Evolutionary conservation across 2,113 vertebrate species (phyloP).

Genomic region (Periophthalmodon schlosseri): DNA sequence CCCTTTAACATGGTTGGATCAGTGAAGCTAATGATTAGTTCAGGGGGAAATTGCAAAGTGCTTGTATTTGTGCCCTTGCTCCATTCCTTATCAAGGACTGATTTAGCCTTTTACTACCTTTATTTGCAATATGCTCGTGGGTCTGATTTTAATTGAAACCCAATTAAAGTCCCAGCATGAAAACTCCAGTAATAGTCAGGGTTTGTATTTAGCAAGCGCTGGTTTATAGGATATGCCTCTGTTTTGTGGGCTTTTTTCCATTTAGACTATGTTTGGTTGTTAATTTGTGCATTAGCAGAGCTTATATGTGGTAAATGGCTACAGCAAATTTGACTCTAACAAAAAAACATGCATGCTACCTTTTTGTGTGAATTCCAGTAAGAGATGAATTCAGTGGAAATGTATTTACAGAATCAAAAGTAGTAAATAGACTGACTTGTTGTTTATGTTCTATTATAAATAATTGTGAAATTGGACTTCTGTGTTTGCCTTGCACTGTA

Average conservation of each 20-base stretch:
- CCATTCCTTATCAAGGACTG: slow-evolving; percentile 29
- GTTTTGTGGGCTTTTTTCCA: slow-evolving; percentile 19
- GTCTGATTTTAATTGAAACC: slow-evolving; percentile 55
- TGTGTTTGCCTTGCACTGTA: slow-evolving; percentile 27
- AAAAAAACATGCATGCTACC: background rate
- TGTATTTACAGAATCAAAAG: background rate
- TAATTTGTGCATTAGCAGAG: slow-evolving; percentile 15
- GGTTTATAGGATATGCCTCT: slow-evolving; percentile 40
- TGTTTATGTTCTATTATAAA: background rate
- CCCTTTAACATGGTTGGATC: slow-evolving; percentile 9
- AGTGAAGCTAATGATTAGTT: slow-evolving; percentile 21
- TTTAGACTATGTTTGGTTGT: slow-evolving; percentile 24
- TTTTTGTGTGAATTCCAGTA: too few species aligned
- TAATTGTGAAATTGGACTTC: background rate
- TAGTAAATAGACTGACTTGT: background rate
- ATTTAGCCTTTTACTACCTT: slow-evolving; percentile 40
- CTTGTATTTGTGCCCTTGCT: slow-evolving; percentile 34
- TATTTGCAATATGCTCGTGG: slow-evolving; percentile 55
- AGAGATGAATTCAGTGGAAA: too few species aligned
- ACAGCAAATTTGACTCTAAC: slow-evolving; percentile 6
- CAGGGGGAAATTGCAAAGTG: slow-evolving; percentile 7
- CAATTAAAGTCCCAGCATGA: slow-evolving; percentile 65
- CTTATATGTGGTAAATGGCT: background rate
- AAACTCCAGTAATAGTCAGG: slow-evolving; percentile 46
- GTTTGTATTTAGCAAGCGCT: slow-evolving; percentile 36